Base-by-base conservation (phyloP, 2,113 vertebrate species). In the Procapra przewalskii region DNA sequence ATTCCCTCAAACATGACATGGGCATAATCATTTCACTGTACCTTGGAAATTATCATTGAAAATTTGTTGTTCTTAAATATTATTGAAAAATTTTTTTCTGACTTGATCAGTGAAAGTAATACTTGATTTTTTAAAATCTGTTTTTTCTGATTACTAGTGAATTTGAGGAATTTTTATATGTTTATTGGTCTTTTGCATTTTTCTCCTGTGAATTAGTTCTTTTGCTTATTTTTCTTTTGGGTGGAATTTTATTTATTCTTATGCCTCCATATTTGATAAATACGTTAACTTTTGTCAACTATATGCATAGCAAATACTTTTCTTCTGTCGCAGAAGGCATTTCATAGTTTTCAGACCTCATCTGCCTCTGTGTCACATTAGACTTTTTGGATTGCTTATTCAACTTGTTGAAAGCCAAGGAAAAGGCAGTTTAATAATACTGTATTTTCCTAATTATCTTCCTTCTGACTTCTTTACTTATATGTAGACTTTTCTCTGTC, bases 131-230 rank as follows among this genome's bases (percentile, higher is more conserved):
- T 89, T 80, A 17, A 93, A 93, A 57, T 17, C 92, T 95, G 5
- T 67, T 14, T 59, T 91, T 95, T 88, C 36, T 95, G n/a, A 82
- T 92, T 90, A 87, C 96, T 33, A 80, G 31, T 79, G 57, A 93
- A 84, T 67, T 90, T 79, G 43, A 79, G 50, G 45, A 48, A 55
- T 54, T 95, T 93, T 92, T 96, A 33, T 15, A 7, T 93, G 19
- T 83, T 36, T 87, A 15, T 90, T 87, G n/a, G 43, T 77, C 43
- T 87, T 52, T 90, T 88, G 21, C 5, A 59, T 79, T 95, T 95
- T 96, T 84, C n/a, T 95, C 54, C 33, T 67, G 2, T 82, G 27
- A 96, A 67, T 95, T 82, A 48, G 17, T 94, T 83, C 45, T 90
- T 93, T 40, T 55, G 43, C n/a, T 45, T 27, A 31, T 71, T 77